phyloP scores from a whole-genome alignment of 2,113 vertebrate genomes.

The Coturnix japonica region DNA sequence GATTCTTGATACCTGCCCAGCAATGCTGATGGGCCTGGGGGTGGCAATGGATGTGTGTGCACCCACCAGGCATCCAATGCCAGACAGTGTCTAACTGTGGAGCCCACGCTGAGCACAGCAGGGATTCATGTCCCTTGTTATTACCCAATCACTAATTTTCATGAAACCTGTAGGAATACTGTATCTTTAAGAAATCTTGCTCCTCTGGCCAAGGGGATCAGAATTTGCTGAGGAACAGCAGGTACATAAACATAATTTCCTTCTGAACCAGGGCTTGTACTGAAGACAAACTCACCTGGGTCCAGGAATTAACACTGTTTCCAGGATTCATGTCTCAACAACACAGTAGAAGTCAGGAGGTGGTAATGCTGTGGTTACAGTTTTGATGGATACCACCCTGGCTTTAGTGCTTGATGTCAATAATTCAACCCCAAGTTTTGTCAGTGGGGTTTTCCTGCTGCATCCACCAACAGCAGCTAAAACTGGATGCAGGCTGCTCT shows the following conservation, averaged over 20 bases:
- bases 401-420: neutral
- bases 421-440: neutral
- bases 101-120: accelerated
- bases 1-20: neutral
- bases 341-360: neutral
- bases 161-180: neutral
- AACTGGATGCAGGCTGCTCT: accelerated
- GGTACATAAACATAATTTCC: neutral
- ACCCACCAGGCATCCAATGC: accelerated
- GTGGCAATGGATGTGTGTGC: too few relatives aligned
- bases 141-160: neutral
- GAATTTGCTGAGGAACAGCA: accelerated
- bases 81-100: accelerated
- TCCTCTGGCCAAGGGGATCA: neutral
- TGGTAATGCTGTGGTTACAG: neutral
- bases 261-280: neutral
- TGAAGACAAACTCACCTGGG: neutral
- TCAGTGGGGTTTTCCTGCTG: neutral
- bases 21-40: neutral
- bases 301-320: neutral
- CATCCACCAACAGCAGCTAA: neutral
- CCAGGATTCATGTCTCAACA: neutral
- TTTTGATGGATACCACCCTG: neutral
- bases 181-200: neutral
- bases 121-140: neutral